Percentiles rank a stretch among this genome's conserved stretches.
phyloP scores from a whole-genome alignment of 1,140 invertebrate species.

The Linepithema humile region DNA sequence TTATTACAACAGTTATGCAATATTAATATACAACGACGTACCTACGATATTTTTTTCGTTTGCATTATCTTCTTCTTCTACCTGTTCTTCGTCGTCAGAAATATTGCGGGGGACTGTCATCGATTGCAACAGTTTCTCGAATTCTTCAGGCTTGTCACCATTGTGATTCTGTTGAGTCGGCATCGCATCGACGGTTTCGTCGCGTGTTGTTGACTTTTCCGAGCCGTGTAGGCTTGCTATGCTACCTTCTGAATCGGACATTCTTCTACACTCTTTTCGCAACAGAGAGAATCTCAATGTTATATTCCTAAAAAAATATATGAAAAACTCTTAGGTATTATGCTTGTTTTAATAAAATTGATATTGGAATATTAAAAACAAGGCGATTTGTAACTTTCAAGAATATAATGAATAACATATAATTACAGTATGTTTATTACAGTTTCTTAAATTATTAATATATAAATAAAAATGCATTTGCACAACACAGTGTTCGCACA shows the following conservation, averaged over 20 bases:
- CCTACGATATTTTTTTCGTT: slow-evolving; percentile 62
- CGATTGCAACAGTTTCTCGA: slow-evolving; percentile 78
- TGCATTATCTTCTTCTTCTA: slow-evolving; percentile 69
- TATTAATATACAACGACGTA: neutral
- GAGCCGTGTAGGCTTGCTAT: slow-evolving; percentile 50
- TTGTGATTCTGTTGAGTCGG: slow-evolving; percentile 66
- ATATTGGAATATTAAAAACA: neutral
- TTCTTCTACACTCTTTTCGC: slow-evolving; percentile 54
- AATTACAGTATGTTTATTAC: neutral
- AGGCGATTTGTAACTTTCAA: neutral
- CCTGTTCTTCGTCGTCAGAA: slow-evolving; percentile 74
- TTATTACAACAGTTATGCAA: neutral
- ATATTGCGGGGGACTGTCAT: slow-evolving; percentile 75
- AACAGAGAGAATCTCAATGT: neutral
- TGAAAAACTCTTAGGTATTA: neutral
- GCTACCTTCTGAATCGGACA: slow-evolving; percentile 79
- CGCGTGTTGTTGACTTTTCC: slow-evolving; percentile 65
- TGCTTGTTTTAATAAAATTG: neutral
- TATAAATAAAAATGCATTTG: neutral
- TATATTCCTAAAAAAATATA: neutral
- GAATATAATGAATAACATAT: neutral
- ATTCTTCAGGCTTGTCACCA: slow-evolving; percentile 80
- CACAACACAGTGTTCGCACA: too few relatives aligned
- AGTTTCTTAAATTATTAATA: neutral
- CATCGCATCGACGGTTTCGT: slow-evolving; percentile 56